Evolutionary conservation across 2,113 vertebrate genomes (phyloP).

Genomic region (Apteryx owenii): DNA sequence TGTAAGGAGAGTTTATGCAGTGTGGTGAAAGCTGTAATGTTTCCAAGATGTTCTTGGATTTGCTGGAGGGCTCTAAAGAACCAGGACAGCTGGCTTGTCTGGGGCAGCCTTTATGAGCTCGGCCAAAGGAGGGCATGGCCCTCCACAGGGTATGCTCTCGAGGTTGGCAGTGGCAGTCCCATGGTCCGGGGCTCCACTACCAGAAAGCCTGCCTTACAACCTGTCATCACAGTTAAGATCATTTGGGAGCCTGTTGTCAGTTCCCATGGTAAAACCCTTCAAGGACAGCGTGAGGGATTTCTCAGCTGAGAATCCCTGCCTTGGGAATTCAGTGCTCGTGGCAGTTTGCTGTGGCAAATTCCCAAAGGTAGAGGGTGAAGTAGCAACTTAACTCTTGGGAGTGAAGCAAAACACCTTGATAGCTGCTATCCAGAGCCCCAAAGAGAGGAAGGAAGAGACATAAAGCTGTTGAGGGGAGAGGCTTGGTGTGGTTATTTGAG

Average conservation of each 20-base stretch:
- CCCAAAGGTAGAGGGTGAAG: conserved; percentile 39
- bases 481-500: conserved; percentile 70
- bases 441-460: conserved; percentile 67
- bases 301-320: conserved; percentile 35
- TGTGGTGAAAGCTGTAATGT: conserved; percentile 21
- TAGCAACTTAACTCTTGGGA: conserved; percentile 11
- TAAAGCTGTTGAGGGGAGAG: conserved; percentile 62
- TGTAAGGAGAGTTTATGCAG: background rate
- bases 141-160: background rate
- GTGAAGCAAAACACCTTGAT: conserved; percentile 41
- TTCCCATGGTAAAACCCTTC: conserved; percentile 50
- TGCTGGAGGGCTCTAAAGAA: conserved; percentile 2
- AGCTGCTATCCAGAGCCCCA: background rate
- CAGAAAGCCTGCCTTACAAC: conserved; percentile 1
- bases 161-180: background rate
- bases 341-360: conserved; percentile 45
- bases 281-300: conserved; percentile 35
- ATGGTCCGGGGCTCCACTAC: background rate
- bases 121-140: background rate
- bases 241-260: conserved; percentile 21
- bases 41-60: conserved; percentile 51
- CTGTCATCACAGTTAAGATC: background rate
- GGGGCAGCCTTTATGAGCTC: background rate
- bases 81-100: conserved; percentile 11
- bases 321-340: conserved; percentile 46